These are phyloP conservation scores for Corydoras sp. DNA, from an alignment of 2,113 vertebrate genomes.

Conservation along the genomic window DNA sequence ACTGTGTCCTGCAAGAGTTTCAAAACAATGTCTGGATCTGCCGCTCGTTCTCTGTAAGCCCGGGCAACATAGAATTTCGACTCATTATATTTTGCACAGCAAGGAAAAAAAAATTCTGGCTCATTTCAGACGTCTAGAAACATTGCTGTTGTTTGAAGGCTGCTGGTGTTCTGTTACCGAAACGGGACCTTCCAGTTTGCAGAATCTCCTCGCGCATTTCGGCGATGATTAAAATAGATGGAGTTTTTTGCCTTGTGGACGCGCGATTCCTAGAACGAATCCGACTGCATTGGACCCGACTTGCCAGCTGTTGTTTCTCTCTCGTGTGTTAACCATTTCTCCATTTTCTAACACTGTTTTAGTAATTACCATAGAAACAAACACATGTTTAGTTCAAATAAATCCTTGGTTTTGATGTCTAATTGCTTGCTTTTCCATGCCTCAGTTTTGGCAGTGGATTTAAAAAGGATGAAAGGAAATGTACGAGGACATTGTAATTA, in stretches of 20 bases:
- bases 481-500: conserved; percentile 36
- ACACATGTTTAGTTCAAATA: conserved; percentile 30
- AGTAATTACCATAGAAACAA: conserved; percentile 26
- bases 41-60: neutral
- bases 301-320: too few relatives aligned
- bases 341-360: conserved; percentile 17
- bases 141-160: conserved; percentile 7
- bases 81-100: conserved; percentile 5
- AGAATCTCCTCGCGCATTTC: too few relatives aligned
- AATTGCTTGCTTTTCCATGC: conserved; percentile 24
- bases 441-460: conserved; percentile 36
- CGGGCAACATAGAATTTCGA: neutral
- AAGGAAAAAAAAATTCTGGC: neutral
- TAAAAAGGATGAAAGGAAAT: conserved; percentile 38
- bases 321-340: neutral
- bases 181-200: too few relatives aligned
- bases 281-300: too few relatives aligned
- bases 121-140: neutral
- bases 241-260: too few relatives aligned
- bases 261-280: too few relatives aligned
- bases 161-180: neutral
- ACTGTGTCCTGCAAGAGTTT: neutral
- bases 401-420: conserved; percentile 39
- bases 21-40: conserved; percentile 21
- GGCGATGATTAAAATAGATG: too few relatives aligned